These are phyloP conservation scores for Chromobotia macracanthus DNA, from an alignment of 2,797 vertebrate species.

Conservation along the genomic window DNA sequence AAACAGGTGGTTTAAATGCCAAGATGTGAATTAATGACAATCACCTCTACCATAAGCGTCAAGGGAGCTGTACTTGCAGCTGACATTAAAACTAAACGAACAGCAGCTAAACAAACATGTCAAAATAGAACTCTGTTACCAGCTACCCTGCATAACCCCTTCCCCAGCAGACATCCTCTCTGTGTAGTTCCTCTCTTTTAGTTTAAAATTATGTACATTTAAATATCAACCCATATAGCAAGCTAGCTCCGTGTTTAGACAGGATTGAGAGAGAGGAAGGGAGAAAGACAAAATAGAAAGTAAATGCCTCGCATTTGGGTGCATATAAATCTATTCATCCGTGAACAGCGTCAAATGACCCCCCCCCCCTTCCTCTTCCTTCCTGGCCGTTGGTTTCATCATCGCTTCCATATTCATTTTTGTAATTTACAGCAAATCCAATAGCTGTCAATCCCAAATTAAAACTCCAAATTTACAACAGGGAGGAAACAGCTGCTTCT, in stretches of 20 bases:
- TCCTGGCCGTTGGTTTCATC: constrained; percentile 65
- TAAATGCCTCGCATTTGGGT: constrained; percentile 70
- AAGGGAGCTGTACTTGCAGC: constrained; percentile 66
- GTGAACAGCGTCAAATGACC: constrained; percentile 62
- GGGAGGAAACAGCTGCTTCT: constrained; percentile 80
- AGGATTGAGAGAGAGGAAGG: constrained; percentile 53
- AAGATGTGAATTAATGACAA: constrained; percentile 82
- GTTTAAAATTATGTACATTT: constrained; percentile 74
- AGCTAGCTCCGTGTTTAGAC: constrained; percentile 61
- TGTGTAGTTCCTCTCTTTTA: constrained; percentile 48
- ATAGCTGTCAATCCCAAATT: constrained; percentile 80
- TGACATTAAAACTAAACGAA: constrained; percentile 82
- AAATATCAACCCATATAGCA: constrained; percentile 68
- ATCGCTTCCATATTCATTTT: constrained; percentile 81
- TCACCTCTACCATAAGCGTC: constrained; percentile 73
- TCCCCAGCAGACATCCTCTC: constrained; percentile 43
- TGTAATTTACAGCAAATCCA: constrained; percentile 85
- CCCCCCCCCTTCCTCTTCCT: constrained; percentile 22
- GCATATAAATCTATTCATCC: constrained; percentile 70
- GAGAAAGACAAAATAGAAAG: constrained; percentile 57
- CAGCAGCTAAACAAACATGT: constrained; percentile 72
- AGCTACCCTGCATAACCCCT: constrained; percentile 8
- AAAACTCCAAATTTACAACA: constrained; percentile 74
- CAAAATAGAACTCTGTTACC: constrained; percentile 70
- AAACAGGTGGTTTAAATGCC: constrained; percentile 84